Percentiles rank a stretch among this genome's conserved stretches.
phyloP scores from a whole-genome alignment of 2,888 invertebrate species.

The Tribolium freemani region DNA sequence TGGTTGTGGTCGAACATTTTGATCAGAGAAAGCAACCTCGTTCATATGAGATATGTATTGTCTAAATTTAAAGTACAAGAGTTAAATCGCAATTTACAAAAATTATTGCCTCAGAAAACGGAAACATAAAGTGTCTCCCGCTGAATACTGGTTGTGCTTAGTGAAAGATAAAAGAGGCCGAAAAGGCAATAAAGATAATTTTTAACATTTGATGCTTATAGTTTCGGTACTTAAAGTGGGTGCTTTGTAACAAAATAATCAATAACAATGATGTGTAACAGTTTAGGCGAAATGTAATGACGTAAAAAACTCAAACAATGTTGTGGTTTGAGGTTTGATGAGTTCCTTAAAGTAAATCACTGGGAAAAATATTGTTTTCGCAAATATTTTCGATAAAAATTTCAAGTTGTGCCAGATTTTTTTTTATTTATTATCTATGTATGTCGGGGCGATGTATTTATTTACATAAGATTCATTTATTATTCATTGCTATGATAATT shows the following conservation, averaged over 20 bases:
- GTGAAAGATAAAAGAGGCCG: conserved; percentile 15
- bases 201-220: not conserved
- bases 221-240: not conserved
- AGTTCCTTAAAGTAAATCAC: not conserved
- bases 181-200: conserved; percentile 21
- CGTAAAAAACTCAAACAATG: not conserved
- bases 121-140: conserved; percentile 17
- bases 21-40: not conserved
- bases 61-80: not conserved
- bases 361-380: not conserved
- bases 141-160: conserved; percentile 2
- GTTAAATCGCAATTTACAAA: conserved; percentile 2
- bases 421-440: not conserved
- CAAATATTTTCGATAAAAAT: too few species aligned
- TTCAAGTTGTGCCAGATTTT: not conserved
- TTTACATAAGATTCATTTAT: not conserved
- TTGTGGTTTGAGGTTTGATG: not conserved
- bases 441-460: not conserved
- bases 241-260: not conserved
- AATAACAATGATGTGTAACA: not conserved
- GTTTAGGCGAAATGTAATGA: not conserved
- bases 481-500: not conserved
- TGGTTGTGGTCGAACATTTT: not conserved
- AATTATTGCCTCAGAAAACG: conserved; percentile 2
- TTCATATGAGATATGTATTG: not conserved